These are phyloP conservation scores for Heliconius sara DNA, from an alignment of 2,888 invertebrate species.

Conservation along the genomic window DNA sequence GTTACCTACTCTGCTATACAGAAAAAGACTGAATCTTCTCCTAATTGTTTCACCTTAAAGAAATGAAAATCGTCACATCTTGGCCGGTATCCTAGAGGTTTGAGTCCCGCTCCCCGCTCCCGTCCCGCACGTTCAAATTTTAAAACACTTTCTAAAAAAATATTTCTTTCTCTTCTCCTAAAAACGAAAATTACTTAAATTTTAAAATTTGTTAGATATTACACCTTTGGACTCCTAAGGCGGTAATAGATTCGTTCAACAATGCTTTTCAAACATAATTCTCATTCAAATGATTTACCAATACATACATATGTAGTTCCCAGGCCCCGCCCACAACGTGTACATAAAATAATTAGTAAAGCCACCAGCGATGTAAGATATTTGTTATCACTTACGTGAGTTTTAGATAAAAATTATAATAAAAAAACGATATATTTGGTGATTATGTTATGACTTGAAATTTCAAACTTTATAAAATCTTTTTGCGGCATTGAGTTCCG, in stretches of 20 bases:
- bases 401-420: background rate
- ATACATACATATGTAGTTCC: conserved; percentile 47
- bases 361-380: conserved; percentile 56
- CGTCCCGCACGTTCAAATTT: background rate
- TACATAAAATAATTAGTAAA: conserved; percentile 40
- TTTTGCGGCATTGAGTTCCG: background rate
- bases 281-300: conserved; percentile 9
- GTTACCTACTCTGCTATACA: no score
- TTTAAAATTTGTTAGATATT: background rate
- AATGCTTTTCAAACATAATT: conserved; percentile 5
- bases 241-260: background rate
- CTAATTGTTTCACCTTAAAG: no score
- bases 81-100: no score
- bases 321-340: conserved; percentile 69
- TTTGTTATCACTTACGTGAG: conserved; percentile 47
- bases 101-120: background rate
- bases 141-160: background rate
- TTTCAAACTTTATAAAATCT: background rate
- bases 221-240: background rate
- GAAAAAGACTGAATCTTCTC: no score
- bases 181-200: background rate
- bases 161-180: background rate
- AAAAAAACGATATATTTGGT: background rate
- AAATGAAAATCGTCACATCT: no score
- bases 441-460: background rate